Conservation (phyloP, 37 sponge, comb jelly and placozoan species). For the Ianthella basta region DNA sequence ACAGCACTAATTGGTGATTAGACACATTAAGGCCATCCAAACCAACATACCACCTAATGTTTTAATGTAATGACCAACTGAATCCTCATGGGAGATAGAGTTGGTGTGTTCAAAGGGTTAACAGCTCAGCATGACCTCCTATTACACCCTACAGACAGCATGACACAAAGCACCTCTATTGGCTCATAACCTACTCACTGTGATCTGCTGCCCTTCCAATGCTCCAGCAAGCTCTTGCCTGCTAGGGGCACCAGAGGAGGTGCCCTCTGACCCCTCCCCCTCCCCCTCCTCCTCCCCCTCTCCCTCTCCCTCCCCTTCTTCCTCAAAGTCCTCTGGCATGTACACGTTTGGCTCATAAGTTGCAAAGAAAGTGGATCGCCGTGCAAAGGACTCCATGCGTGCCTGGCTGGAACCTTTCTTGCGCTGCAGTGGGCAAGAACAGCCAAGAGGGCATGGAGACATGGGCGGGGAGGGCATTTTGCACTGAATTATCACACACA, state of each 20-base stretch:
- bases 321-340: slow-evolving; percentile 53
- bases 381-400: slow-evolving; percentile 30
- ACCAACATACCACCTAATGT: too few species aligned
- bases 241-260: not conserved
- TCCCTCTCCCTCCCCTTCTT: not conserved
- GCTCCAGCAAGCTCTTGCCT: not conserved
- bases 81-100: too few species aligned
- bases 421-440: not conserved
- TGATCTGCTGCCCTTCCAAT: not conserved
- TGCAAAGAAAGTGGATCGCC: slow-evolving; percentile 74
- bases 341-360: slow-evolving; percentile 57
- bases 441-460: not conserved
- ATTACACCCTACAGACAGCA: too few species aligned
- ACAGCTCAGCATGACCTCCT: too few species aligned
- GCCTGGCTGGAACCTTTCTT: slow-evolving; percentile 5
- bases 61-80: too few species aligned
- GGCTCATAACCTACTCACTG: not conserved
- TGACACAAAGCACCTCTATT: too few species aligned
- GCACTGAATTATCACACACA: slow-evolving; percentile 18
- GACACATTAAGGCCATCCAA: too few species aligned
- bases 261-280: not conserved
- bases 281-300: not conserved
- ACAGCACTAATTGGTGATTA: too few species aligned
- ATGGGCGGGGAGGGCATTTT: not conserved
- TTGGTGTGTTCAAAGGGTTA: too few species aligned